Base-by-base conservation (phyloP, 2,797 vertebrate genomes). In the Diplodus sargus region DNA sequence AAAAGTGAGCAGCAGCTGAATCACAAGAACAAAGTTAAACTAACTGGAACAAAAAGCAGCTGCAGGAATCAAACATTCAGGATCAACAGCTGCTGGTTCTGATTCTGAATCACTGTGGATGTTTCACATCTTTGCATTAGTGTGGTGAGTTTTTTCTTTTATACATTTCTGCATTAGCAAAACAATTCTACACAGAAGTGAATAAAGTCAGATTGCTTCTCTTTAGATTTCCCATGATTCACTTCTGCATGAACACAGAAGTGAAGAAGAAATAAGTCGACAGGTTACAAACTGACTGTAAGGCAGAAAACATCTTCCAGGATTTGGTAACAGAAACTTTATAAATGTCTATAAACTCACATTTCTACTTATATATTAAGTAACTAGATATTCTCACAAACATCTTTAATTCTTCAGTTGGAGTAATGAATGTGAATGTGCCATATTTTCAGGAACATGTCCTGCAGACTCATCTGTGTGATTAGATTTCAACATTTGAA, bases 401-500 rank as follows among this genome's bases (percentile, higher is more conserved):
- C 34, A 9, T 13, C 5, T 30, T 49, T 25, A 11, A n/a, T 25
- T 11, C 9, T 43, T 57, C 28, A 56, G 15, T 30, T n/a, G 15
- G n/a, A 59, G 60, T 5, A 16, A 3, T 28, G 30, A 3, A 17
- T 0, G 13, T 39, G 17, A 34, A 16, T 25, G 25, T 43, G 58
- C 52, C 34, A 10, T 30, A 3, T 47, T 54, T 17, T 6, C 5
- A 17, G 49, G 62, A 52, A 30, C n/a, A 30, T 1, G 20, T 1
- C 45, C 34, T 76, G 65, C 5, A 58, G 48, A 53, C 39, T 71
- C 42, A 42, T 60, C 28, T 25, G 34, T 53, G 58, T 51, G 63
- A 71, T 77, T 62, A 22, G 23, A 68, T 52, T 18, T 49, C 3
- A 51, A n/a, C 4, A 14, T 11, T 2, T 45, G 63, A 75, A 30